Conservation (phyloP, 2,888 invertebrate genomes). For the Tortricodes alternella region DNA sequence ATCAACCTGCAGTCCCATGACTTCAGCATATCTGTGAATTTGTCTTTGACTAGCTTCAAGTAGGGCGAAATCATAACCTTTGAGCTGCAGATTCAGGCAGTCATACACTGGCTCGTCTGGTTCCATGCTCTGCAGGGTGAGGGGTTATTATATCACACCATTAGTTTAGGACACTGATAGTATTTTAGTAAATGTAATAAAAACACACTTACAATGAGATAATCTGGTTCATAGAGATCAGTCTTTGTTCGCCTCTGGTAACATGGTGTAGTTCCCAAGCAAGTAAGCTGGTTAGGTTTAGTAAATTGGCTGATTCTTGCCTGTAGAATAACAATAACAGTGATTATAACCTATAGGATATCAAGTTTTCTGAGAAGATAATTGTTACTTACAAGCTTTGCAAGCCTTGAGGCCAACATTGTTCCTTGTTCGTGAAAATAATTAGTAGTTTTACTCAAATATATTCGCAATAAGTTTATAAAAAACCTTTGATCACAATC, state of each 20-base stretch:
- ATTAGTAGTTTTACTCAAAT: no score
- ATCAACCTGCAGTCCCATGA: conserved; percentile 89
- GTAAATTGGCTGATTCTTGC: conserved; percentile 42
- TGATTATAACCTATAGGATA: not conserved
- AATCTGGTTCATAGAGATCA: conserved; percentile 87
- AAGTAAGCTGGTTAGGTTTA: conserved; percentile 35
- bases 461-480: no score
- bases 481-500: no score
- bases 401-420: not conserved
- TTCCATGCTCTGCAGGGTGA: conserved; percentile 80
- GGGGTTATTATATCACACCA: not conserved
- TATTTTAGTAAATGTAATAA: conserved; percentile 16
- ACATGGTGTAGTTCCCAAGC: conserved; percentile 35
- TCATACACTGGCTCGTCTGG: conserved; percentile 89
- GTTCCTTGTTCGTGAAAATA: not conserved
- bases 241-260: conserved; percentile 56
- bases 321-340: conserved; percentile 44
- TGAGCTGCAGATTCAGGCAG: conserved; percentile 89
- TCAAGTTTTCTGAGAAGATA: not conserved
- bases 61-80: conserved; percentile 91
- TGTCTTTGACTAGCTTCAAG: conserved; percentile 92
- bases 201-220: conserved; percentile 84
- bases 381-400: conserved; percentile 10
- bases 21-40: conserved; percentile 87
- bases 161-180: not conserved